phyloP scores from a whole-genome alignment of 2,888 invertebrate genomes.

The Synanthedon tipuliformis region DNA sequence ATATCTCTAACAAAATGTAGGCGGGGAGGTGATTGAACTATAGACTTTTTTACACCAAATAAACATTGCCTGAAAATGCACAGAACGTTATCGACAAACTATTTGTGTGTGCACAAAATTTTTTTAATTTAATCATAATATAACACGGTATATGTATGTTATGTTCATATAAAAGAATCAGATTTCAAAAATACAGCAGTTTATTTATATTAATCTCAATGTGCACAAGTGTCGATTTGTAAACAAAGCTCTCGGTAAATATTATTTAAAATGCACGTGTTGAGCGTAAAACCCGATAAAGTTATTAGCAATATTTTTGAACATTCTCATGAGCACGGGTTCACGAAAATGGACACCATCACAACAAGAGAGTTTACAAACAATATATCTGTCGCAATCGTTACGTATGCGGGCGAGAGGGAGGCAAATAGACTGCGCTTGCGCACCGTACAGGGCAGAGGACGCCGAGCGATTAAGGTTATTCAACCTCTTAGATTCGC shows the following conservation, averaged over 20 bases:
- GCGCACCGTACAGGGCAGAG: slow-evolving; percentile 17
- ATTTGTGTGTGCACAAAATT: too few species aligned
- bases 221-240: not conserved
- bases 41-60: too few species aligned
- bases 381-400: slow-evolving; percentile 39
- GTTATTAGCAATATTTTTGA: not conserved
- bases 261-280: not conserved
- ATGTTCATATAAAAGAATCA: too few species aligned
- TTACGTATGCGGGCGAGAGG: slow-evolving; percentile 20
- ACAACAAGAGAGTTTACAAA: slow-evolving; percentile 44
- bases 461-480: slow-evolving; percentile 38
- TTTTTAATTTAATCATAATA: too few species aligned
- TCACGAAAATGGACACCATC: slow-evolving; percentile 15
- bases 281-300: not conserved
- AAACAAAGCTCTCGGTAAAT: not conserved
- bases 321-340: slow-evolving; percentile 2
- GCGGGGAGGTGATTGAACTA: slow-evolving; percentile 36
- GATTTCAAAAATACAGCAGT: too few species aligned
- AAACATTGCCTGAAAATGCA: too few species aligned
- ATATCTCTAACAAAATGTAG: slow-evolving; percentile 26
- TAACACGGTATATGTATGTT: too few species aligned
- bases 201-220: not conserved
- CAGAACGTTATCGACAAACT: too few species aligned
- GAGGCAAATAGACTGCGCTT: slow-evolving; percentile 21
- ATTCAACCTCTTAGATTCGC: slow-evolving; percentile 44